These are phyloP conservation scores for Caenorhabditis tropicalis DNA, from an alignment of 1,140 invertebrate genomes.

Conservation along the genomic window DNA sequence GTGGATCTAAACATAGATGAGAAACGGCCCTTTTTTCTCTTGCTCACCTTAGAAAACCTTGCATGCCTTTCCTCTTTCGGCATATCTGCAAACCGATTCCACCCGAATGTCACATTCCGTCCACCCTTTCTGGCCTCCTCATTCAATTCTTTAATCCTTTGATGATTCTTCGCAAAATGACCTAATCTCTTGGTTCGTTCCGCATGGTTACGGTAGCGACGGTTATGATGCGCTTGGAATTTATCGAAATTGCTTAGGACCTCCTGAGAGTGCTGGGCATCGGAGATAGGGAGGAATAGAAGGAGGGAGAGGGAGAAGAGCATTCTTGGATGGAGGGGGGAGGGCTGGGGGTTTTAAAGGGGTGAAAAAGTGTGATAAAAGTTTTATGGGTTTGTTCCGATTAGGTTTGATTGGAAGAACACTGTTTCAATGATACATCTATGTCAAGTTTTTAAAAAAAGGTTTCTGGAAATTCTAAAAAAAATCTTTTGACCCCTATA, in stretches of 20 bases:
- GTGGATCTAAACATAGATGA: not conserved
- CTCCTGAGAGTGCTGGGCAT: not conserved
- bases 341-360: too few species aligned
- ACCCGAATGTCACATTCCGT: not conserved
- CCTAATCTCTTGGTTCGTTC: not conserved
- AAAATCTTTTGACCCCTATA: too few species aligned
- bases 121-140: not conserved
- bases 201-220: not conserved
- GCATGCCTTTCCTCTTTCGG: not conserved
- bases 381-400: too few species aligned
- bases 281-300: not conserved
- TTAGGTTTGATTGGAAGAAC: too few species aligned
- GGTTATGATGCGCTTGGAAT: not conserved
- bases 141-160: not conserved
- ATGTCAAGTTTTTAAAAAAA: too few species aligned
- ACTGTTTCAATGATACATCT: too few species aligned
- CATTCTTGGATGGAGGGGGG: too few species aligned
- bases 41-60: not conserved
- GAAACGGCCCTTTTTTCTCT: not conserved
- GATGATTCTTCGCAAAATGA: slow-evolving; percentile 11
- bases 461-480: too few species aligned
- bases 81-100: not conserved
- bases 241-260: not conserved
- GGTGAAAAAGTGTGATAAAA: too few species aligned
- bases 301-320: too few species aligned